phyloP scores from a whole-genome alignment of 2,797 vertebrate species.

The Euthynnus affinis region DNA sequence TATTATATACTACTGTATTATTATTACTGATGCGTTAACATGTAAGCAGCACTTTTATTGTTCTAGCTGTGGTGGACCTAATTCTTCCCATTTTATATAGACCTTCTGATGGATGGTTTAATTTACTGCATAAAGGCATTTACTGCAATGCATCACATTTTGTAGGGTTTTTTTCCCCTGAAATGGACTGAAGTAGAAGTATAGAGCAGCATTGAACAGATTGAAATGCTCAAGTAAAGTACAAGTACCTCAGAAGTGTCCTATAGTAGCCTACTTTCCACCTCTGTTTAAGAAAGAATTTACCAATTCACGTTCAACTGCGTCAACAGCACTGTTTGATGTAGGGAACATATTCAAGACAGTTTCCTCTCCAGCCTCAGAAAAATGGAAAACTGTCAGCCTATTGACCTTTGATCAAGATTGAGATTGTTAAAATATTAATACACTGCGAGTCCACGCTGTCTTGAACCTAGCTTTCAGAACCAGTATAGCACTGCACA shows the following conservation, averaged over 20 bases:
- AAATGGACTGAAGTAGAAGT: background rate
- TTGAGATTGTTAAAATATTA: conserved; percentile 3
- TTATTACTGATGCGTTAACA: background rate
- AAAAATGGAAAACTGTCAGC: background rate
- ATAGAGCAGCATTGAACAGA: too few species aligned
- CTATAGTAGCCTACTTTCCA: background rate
- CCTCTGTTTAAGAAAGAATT: background rate
- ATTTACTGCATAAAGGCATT: background rate
- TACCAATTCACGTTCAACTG: background rate
- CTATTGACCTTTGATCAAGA: conserved; percentile 16
- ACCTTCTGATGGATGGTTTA: background rate
- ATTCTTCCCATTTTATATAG: background rate
- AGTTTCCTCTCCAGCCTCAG: background rate
- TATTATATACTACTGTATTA: background rate
- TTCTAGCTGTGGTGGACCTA: background rate
- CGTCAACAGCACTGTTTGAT: background rate
- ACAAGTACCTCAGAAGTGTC: too few species aligned
- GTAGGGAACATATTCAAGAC: background rate
- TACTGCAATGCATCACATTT: background rate
- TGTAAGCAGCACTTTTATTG: background rate
- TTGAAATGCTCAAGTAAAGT: too few species aligned
- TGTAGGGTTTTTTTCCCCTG: background rate
- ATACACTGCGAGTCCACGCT: background rate
- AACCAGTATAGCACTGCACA: conserved; percentile 8
- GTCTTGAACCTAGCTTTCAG: background rate